Evolutionary conservation across 1,140 invertebrate species (phyloP).

Genomic region (Drosophila aff.): DNA sequence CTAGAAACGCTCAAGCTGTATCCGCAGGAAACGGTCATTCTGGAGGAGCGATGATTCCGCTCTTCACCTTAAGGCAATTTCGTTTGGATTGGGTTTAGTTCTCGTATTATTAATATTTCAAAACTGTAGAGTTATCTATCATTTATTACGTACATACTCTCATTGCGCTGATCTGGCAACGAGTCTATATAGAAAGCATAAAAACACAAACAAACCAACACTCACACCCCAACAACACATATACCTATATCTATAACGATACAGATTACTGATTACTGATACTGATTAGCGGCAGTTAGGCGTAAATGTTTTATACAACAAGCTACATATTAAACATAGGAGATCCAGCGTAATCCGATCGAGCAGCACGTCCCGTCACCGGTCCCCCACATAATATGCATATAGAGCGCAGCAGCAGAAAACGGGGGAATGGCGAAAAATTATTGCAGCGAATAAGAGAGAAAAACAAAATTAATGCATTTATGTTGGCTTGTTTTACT

Average conservation of each 20-base stretch:
- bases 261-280: conserved; percentile 30
- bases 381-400: conserved; percentile 24
- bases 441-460: conserved; percentile 11
- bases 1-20: conserved; percentile 93
- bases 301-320: conserved; percentile 46
- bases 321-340: conserved; percentile 34
- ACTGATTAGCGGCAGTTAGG: conserved; percentile 31
- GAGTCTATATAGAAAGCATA: conserved; percentile 21
- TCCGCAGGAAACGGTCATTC: conserved; percentile 96
- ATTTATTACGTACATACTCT: conserved; percentile 25
- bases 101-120: conserved; percentile 38
- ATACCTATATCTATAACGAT: conserved; percentile 38
- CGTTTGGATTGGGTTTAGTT: conserved; percentile 58
- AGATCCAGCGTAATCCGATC: conserved; percentile 29
- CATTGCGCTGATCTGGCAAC: conserved; percentile 24
- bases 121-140: conserved; percentile 34
- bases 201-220: conserved; percentile 10
- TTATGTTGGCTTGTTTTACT: conserved; percentile 73
- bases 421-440: conserved; percentile 2
- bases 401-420: conserved; percentile 7
- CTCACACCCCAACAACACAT: neutral
- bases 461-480: conserved; percentile 45
- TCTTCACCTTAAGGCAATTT: conserved; percentile 32
- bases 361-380: conserved; percentile 23
- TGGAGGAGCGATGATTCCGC: conserved; percentile 92